Conservation (phyloP, 2,113 vertebrate species). For the Syrrhaptes paradoxus region DNA sequence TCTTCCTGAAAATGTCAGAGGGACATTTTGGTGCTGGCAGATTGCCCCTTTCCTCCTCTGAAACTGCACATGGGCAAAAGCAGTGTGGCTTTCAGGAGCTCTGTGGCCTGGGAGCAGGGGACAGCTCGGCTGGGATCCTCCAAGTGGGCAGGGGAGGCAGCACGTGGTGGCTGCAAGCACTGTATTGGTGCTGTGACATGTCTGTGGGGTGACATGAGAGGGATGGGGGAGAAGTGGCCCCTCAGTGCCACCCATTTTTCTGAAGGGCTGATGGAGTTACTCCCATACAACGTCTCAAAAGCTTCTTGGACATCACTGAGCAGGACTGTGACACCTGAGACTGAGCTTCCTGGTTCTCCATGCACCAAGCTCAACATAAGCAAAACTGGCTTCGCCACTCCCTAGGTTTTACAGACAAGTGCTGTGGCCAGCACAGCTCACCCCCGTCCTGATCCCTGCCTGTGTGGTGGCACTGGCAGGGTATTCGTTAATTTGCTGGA, state of each 20-base stretch:
- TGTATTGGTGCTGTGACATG: background rate
- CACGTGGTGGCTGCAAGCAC: fast-evolving
- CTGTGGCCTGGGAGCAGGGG: fast-evolving
- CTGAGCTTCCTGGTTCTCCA: background rate
- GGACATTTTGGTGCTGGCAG: background rate
- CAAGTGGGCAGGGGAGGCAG: background rate
- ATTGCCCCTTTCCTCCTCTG: background rate
- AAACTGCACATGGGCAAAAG: background rate
- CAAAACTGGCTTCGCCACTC: background rate
- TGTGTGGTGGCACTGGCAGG: background rate
- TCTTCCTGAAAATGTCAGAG: background rate
- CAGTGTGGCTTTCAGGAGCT: background rate
- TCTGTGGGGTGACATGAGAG: background rate
- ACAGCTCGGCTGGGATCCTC: background rate
- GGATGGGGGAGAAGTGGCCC: background rate
- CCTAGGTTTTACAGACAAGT: background rate
- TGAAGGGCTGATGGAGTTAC: background rate
- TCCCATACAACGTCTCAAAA: fast-evolving
- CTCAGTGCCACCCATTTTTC: fast-evolving
- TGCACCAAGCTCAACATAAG: background rate
- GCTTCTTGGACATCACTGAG: background rate
- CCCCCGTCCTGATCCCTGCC: too few relatives aligned
- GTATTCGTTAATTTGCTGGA: background rate
- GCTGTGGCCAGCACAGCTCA: background rate
- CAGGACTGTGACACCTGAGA: background rate